A percentile compares a stretch with the other conserved stretches of the same genome.
Conservation (phyloP, 2,797 vertebrate genomes). For the Sphaeramia orbicularis region DNA sequence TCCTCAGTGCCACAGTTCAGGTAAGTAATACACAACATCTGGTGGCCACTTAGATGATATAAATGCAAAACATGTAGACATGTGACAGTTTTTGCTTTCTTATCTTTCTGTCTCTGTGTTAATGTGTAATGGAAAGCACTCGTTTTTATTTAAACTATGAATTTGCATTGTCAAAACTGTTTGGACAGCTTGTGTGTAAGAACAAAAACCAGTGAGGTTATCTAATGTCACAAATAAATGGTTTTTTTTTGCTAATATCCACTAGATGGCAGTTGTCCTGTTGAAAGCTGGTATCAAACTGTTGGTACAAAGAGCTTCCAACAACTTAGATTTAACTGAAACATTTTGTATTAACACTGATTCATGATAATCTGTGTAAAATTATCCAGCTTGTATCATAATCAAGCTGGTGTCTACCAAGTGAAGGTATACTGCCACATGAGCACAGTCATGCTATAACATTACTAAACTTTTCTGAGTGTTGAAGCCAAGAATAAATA, state of each 20-base stretch:
- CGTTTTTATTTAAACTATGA: slow-evolving; percentile 10
- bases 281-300: not conserved
- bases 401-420: no score
- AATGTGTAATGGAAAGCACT: not conserved
- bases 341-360: no score
- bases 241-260: slow-evolving; percentile 15
- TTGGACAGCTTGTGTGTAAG: not conserved
- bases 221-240: not conserved
- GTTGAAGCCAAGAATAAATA: slow-evolving; percentile 18
- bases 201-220: not conserved
- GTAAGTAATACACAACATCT: slow-evolving; percentile 1
- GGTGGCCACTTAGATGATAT: not conserved
- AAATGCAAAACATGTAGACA: not conserved
- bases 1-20: slow-evolving; percentile 6
- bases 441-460: no score
- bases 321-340: no score
- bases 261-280: slow-evolving; percentile 59
- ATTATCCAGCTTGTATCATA: no score
- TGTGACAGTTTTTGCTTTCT: not conserved
- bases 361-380: no score
- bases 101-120: not conserved
- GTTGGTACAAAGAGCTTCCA: not conserved
- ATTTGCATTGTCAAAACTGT: slow-evolving; percentile 3
- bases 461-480: not conserved
- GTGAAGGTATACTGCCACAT: no score